Percentiles rank a stretch among this genome's conserved stretches.
These are phyloP conservation scores for Tridacna gigas DNA, from an alignment of 2,888 invertebrate species.

Conservation along the genomic window DNA sequence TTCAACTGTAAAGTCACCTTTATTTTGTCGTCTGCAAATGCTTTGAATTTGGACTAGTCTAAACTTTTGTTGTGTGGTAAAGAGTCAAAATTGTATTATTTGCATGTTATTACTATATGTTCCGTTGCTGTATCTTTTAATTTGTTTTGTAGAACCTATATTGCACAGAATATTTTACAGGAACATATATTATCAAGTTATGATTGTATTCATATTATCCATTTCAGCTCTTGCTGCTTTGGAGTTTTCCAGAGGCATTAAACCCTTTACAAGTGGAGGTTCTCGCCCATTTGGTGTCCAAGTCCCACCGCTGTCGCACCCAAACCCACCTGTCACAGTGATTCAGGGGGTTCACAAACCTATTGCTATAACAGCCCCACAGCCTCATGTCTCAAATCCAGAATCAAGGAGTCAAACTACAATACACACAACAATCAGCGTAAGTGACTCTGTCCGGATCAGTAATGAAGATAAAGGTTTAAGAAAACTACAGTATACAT, in stretches of 20 bases:
- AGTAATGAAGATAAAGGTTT: not conserved
- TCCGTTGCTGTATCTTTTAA: no score
- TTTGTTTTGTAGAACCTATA: no score
- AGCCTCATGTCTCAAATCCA: constrained; percentile 50
- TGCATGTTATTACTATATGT: no score
- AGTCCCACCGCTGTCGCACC: constrained; percentile 42
- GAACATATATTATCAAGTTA: no score
- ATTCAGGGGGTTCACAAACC: constrained; percentile 58
- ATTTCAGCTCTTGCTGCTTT: constrained; percentile 16
- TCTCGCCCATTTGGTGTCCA: constrained; percentile 50
- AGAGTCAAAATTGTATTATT: not conserved
- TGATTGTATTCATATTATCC: not conserved
- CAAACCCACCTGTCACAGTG: constrained; percentile 42
- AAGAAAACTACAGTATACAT: not conserved
- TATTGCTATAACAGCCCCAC: constrained; percentile 63
- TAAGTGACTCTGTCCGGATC: constrained; percentile 17
- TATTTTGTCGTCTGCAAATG: no score
- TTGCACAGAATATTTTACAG: no score
- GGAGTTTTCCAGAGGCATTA: constrained; percentile 37
- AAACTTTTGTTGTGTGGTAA: no score
- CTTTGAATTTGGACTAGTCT: no score
- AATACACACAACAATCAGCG: constrained; percentile 47
- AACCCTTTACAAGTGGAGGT: constrained; percentile 49
- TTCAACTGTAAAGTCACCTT: no score
- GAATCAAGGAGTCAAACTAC: constrained; percentile 53